phyloP scores from a whole-genome alignment of 2,113 vertebrate species.

The Caracal caracal region DNA sequence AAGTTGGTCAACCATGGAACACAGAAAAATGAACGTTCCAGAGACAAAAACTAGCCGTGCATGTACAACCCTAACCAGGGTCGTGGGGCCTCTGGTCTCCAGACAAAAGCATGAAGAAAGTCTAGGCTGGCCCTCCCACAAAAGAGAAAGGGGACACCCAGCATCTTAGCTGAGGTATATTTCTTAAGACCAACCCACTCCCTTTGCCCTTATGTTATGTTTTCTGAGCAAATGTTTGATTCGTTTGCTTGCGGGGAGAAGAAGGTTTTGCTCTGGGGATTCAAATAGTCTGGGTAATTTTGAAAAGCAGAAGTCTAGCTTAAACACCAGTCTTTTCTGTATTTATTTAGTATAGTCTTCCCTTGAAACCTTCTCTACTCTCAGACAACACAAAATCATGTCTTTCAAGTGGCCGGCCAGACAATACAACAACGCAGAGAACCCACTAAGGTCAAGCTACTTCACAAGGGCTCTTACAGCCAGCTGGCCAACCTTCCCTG shows the following conservation, averaged over 20 bases:
- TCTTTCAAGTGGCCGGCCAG: not conserved
- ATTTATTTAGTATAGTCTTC: not conserved
- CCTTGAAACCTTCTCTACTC: not conserved
- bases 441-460: not conserved
- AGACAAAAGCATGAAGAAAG: not conserved
- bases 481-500: not conserved
- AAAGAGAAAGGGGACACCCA: not conserved
- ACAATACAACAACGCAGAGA: not conserved
- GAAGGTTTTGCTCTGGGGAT: not conserved
- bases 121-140: not conserved
- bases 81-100: not conserved
- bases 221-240: not conserved
- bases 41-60: not conserved
- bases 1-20: slow-evolving; percentile 17
- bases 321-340: not conserved
- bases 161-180: not conserved
- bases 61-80: not conserved
- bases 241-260: not conserved
- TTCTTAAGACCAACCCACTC: not conserved
- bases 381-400: not conserved
- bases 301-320: not conserved
- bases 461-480: not conserved
- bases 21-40: not conserved
- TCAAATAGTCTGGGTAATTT: not conserved
- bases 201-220: not conserved